Conservation (phyloP, 2,888 invertebrate species). For the Papilio protenor region DNA sequence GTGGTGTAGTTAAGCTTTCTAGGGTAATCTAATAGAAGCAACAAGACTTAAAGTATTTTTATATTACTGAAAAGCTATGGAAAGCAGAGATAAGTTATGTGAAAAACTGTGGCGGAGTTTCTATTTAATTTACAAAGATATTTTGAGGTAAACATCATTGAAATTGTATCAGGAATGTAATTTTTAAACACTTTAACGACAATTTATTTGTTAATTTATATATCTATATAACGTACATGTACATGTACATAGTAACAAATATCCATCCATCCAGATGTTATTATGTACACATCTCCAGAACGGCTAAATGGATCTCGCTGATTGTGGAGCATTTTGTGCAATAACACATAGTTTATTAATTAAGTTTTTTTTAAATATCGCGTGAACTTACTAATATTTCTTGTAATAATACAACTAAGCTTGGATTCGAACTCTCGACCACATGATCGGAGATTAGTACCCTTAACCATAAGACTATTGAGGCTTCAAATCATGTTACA, state of each 20-base stretch:
- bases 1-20: not conserved
- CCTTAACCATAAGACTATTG: not conserved
- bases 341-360: too few relatives aligned
- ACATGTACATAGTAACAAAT: too few relatives aligned
- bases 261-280: too few relatives aligned
- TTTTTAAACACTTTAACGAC: not conserved
- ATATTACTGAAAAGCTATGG: not conserved
- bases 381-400: too few relatives aligned
- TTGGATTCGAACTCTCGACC: not conserved
- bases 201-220: not conserved
- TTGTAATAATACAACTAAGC: too few relatives aligned
- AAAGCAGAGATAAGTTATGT: not conserved
- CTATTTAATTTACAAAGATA: not conserved
- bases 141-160: not conserved
- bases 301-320: too few relatives aligned
- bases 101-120: not conserved
- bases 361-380: too few relatives aligned
- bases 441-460: too few relatives aligned
- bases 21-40: not conserved
- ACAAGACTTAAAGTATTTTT: not conserved
- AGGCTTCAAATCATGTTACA: not conserved
- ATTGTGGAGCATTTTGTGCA: too few relatives aligned
- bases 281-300: too few relatives aligned
- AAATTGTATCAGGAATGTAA: not conserved
- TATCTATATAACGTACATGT: too few relatives aligned